Conservation (phyloP, 2,113 vertebrate genomes). For the Psammodynastes pulverulentus region DNA sequence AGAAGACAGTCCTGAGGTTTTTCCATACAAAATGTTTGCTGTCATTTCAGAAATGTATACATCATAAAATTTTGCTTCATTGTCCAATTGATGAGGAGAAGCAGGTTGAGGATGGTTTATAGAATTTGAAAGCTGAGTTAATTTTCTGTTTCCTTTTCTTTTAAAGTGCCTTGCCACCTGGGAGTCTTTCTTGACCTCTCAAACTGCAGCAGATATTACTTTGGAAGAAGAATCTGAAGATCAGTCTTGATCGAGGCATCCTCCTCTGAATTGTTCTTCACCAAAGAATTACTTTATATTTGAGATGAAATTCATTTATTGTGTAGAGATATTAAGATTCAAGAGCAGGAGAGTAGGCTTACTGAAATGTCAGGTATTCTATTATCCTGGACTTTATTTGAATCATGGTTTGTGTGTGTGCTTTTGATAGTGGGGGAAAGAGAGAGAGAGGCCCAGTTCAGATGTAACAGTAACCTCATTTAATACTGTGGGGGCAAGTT, state of each 20-base stretch:
- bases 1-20: neutral
- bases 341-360: constrained; percentile 56
- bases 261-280: constrained; percentile 42
- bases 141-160: constrained; percentile 22
- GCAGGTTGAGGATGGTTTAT: neutral
- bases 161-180: constrained; percentile 91
- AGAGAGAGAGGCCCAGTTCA: neutral
- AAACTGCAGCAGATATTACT: constrained; percentile 69
- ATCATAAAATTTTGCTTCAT: neutral
- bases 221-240: constrained; percentile 70
- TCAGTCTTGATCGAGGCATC: constrained; percentile 51
- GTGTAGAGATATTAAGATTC: constrained; percentile 46
- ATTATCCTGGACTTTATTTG: constrained; percentile 53
- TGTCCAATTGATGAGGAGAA: neutral
- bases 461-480: neutral
- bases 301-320: constrained; percentile 43
- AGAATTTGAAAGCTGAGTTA: neutral
- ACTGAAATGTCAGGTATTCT: constrained; percentile 68
- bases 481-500: neutral
- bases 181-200: constrained; percentile 90
- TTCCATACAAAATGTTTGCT: neutral
- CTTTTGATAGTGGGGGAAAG: neutral
- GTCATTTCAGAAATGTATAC: neutral
- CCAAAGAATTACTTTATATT: constrained; percentile 69
- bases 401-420: constrained; percentile 27